Evolutionary conservation across 1,140 invertebrate species (phyloP), one percentile per base, ranked within the genome.

Genomic region (Drosophila virilis): DNA sequence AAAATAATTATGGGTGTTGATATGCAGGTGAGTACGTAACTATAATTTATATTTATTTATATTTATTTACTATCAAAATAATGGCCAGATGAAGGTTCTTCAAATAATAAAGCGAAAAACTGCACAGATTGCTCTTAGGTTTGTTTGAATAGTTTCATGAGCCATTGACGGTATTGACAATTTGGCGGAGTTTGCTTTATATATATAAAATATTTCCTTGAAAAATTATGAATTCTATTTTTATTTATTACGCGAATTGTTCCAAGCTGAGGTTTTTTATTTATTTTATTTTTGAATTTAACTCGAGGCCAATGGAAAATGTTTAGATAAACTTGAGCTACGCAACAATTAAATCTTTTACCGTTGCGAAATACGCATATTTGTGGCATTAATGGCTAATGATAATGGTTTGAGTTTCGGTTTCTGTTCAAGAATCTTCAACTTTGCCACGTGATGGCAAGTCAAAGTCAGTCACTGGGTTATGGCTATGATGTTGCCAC

Each of bases 381-480:
- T 55, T 52, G 7, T 42, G 54, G 54, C 12, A 13, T 32, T 46
- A 59, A 45, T 59, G 32, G 43, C 42, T 12, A 45, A 45, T 59
- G 42, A 46, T 59, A 45, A 59, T 59, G 13, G 28, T 45, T 15
- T 45, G 57, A 15, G 12, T 61, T 59, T 51, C 13, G 13, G 48
- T 40, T 59, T 76, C 54, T 37, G 78, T 67, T 85, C 77, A 68
- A 83, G 81, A 83, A 83, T 78, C 80, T 78, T 59, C 22, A 43
- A 72, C 72, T 62, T 57, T 51, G 45, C 61, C 80, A 75, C 65
- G 70, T 70, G 74, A 80, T 62, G 71, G 55, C 52, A 57, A 69
- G 55, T 59, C 51, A 79, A 83, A 80, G 74, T 81, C 78, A 81
- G 81, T 85, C 78, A 85, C 61, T 85, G 81, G 81, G 81, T 85